These are phyloP conservation scores for Phrynosoma blainvillii DNA, from an alignment of 2,113 vertebrate genomes.

Conservation along the genomic window DNA sequence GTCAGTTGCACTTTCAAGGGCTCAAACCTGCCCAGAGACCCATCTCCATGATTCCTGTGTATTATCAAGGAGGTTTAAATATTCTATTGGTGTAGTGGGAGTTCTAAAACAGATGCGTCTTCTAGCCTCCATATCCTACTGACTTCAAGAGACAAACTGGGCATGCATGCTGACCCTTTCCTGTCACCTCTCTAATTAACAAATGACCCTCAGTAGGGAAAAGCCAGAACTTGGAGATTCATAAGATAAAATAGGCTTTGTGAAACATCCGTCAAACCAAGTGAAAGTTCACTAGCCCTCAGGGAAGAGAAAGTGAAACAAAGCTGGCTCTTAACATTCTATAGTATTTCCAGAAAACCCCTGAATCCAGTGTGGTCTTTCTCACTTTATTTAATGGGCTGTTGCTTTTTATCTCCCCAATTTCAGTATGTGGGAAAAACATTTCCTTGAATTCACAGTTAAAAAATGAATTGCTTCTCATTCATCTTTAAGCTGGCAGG, in stretches of 20 bases:
- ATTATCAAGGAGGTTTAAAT: neutral
- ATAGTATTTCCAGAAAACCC: conserved; percentile 26
- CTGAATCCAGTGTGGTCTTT: conserved; percentile 40
- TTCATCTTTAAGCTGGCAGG: conserved; percentile 21
- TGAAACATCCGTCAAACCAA: conserved; percentile 48
- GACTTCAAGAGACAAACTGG: neutral
- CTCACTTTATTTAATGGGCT: conserved; percentile 33
- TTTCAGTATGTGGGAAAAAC: conserved; percentile 52
- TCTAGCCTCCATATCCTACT: neutral
- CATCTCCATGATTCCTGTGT: neutral
- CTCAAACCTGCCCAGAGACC: neutral
- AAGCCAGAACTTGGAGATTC: neutral
- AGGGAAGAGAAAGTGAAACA: conserved; percentile 44
- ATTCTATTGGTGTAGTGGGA: neutral
- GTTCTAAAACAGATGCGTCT: conserved; percentile 3
- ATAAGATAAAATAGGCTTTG: conserved; percentile 45
- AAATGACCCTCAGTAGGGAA: neutral
- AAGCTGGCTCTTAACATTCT: conserved; percentile 50
- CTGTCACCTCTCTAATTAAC: conserved; percentile 15
- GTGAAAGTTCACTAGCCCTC: conserved; percentile 53
- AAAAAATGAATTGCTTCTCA: conserved; percentile 42
- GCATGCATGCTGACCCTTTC: neutral
- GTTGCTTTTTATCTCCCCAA: conserved; percentile 52
- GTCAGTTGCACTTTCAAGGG: neutral
- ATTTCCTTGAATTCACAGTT: neutral